These are phyloP conservation scores for Lepidocolaptes lacrymiger DNA, from an alignment of 2,797 vertebrate genomes.

Conservation along the genomic window DNA sequence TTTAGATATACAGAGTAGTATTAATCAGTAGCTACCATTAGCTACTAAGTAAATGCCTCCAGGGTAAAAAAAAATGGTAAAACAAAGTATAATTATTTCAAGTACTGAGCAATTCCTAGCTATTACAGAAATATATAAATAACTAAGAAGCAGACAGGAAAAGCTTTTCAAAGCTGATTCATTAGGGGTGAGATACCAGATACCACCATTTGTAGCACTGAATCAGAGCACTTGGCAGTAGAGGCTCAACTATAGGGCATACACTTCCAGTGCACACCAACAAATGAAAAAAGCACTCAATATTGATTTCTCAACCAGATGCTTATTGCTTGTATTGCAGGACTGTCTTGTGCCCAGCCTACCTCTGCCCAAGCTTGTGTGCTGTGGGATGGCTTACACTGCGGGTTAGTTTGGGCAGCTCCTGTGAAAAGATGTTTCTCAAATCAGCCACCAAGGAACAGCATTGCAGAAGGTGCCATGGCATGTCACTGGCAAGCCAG, in stretches of 20 bases:
- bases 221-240: not conserved
- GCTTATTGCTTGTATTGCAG: not conserved
- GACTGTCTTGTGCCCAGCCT: not conserved
- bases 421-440: not conserved
- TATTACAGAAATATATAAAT: not conserved
- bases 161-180: not conserved
- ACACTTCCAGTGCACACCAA: not conserved
- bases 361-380: rapidly evolving
- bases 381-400: not conserved
- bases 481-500: not conserved
- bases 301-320: not conserved
- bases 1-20: not conserved
- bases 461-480: not conserved
- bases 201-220: not conserved
- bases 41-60: not conserved
- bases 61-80: not conserved
- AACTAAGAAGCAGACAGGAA: not conserved
- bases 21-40: not conserved
- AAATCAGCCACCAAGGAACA: not conserved
- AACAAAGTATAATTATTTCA: not conserved
- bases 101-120: not conserved
- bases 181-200: not conserved
- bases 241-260: not conserved
- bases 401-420: not conserved
- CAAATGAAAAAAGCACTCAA: not conserved